Percentiles rank a stretch among this genome's conserved stretches.
Evolutionary conservation across 2,888 invertebrate species (phyloP).

Genomic region (Apantesis nais): DNA sequence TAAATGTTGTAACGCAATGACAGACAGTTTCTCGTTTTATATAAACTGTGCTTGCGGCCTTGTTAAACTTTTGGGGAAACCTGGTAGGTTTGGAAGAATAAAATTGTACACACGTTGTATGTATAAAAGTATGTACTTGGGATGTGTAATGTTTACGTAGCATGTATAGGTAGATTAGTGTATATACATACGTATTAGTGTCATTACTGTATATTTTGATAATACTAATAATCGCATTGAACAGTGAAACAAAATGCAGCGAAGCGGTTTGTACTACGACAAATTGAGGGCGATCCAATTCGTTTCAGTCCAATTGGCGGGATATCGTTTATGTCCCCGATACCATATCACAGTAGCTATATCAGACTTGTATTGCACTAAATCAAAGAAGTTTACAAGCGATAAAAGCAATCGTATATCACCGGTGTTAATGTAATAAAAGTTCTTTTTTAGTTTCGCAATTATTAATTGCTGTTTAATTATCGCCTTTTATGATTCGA

Average conservation of each 20-base stretch:
- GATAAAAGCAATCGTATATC: constrained; percentile 60
- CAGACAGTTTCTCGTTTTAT: constrained; percentile 65
- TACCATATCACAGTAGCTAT: constrained; percentile 65
- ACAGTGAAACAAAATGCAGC: constrained; percentile 77
- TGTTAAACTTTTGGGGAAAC: constrained; percentile 66
- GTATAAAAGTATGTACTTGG: constrained; percentile 25
- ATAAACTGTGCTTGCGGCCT: constrained; percentile 68
- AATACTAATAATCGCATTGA: constrained; percentile 58
- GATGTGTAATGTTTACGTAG: constrained; percentile 24
- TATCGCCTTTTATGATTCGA: background rate
- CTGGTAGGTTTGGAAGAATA: constrained; percentile 68
- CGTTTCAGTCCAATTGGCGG: constrained; percentile 84
- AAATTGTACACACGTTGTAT: constrained; percentile 44
- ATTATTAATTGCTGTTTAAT: background rate
- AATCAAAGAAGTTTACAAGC: constrained; percentile 68
- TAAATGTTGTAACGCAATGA: constrained; percentile 58
- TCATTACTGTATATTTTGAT: constrained; percentile 45
- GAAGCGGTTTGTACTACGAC: constrained; percentile 73
- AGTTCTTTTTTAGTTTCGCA: background rate
- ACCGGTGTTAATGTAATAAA: constrained; percentile 28
- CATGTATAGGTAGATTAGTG: constrained; percentile 1
- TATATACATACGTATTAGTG: constrained; percentile 27
- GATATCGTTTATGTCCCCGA: constrained; percentile 80
- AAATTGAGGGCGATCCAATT: constrained; percentile 84
- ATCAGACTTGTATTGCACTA: constrained; percentile 60